Evolutionary conservation across 1,140 invertebrate genomes (phyloP).

Genomic region (Plutomurus gul): DNA sequence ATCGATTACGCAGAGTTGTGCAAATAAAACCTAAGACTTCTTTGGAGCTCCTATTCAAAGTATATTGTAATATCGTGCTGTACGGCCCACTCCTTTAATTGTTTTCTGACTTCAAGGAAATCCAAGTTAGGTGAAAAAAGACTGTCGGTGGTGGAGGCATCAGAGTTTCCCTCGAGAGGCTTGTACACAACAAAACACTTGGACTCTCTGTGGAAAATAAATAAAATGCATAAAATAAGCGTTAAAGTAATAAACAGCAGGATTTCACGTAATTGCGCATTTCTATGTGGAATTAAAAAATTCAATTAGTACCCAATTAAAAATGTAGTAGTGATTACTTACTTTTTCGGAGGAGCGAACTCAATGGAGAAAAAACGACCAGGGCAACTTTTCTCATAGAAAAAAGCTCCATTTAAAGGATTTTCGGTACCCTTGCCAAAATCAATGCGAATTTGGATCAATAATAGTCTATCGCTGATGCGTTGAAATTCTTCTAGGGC

Average conservation of each 20-base stretch:
- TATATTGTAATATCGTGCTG: conserved; percentile 10
- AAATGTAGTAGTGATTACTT: conserved; percentile 9
- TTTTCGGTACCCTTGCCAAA: conserved; percentile 42
- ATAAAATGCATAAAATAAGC: too few relatives aligned
- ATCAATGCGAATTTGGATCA: conserved; percentile 35
- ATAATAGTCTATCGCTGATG: not conserved
- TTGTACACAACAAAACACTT: conserved; percentile 15
- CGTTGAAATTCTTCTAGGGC: conserved; percentile 25
- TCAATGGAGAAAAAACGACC: not conserved
- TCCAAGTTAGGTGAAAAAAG: not conserved
- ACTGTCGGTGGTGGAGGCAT: too few relatives aligned
- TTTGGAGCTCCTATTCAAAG: not conserved
- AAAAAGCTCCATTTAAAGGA: conserved; percentile 40
- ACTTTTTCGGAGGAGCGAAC: conserved; percentile 26
- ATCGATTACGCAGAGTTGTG: too few relatives aligned
- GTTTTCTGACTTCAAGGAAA: not conserved
- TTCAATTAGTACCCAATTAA: not conserved
- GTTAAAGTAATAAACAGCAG: too few relatives aligned
- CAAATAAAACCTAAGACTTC: too few relatives aligned
- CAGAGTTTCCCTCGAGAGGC: not conserved
- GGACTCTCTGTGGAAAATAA: too few relatives aligned
- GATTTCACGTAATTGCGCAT: not conserved
- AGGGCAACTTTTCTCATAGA: conserved; percentile 39
- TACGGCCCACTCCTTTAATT: conserved; percentile 6
- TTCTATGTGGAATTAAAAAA: not conserved